A percentile compares a stretch with the other conserved stretches of the same genome.
These are phyloP conservation scores for Caenorhabditis sp. DNA, from an alignment of 2,888 invertebrate species.

Conservation along the genomic window DNA sequence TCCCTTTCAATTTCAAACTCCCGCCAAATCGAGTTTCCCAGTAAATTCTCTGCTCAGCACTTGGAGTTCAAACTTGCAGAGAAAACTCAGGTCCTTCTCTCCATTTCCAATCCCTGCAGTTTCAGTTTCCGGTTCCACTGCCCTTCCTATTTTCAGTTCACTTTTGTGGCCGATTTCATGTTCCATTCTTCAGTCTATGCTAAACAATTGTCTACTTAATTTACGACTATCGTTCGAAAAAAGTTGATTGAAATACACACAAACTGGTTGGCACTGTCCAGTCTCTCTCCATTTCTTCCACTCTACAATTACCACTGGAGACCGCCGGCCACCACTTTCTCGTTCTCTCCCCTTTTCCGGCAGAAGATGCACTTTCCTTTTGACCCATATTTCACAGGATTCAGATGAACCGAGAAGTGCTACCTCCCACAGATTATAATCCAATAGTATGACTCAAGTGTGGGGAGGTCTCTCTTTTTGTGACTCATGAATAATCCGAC, in stretches of 20 bases:
- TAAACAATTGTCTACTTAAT: constrained; percentile 4
- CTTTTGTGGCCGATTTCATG: background rate
- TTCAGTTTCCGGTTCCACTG: background rate
- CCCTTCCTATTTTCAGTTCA: background rate
- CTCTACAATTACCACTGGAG: constrained; percentile 30
- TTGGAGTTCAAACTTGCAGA: background rate
- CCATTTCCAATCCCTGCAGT: too few relatives aligned
- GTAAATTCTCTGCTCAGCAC: too few relatives aligned
- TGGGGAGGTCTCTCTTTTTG: background rate
- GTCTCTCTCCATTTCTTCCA: background rate
- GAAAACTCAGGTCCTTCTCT: too few relatives aligned
- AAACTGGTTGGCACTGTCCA: constrained; percentile 22
- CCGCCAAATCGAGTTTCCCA: too few relatives aligned
- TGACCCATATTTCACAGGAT: constrained; percentile 39
- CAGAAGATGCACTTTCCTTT: constrained; percentile 8
- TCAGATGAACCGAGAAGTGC: background rate
- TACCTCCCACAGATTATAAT: constrained; percentile 3
- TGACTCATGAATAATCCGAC: constrained; percentile 37
- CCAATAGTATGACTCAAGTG: constrained; percentile 15
- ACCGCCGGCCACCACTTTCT: constrained; percentile 6
- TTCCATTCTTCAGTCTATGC: constrained; percentile 3
- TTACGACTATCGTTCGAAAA: background rate
- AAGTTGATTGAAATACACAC: constrained; percentile 29
- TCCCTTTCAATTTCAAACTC: too few relatives aligned
- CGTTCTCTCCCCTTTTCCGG: background rate